Percentiles rank a stretch among this genome's conserved stretches.
These are phyloP conservation scores for Phymastichus coffea DNA, from an alignment of 1,140 invertebrate genomes.

Conservation along the genomic window DNA sequence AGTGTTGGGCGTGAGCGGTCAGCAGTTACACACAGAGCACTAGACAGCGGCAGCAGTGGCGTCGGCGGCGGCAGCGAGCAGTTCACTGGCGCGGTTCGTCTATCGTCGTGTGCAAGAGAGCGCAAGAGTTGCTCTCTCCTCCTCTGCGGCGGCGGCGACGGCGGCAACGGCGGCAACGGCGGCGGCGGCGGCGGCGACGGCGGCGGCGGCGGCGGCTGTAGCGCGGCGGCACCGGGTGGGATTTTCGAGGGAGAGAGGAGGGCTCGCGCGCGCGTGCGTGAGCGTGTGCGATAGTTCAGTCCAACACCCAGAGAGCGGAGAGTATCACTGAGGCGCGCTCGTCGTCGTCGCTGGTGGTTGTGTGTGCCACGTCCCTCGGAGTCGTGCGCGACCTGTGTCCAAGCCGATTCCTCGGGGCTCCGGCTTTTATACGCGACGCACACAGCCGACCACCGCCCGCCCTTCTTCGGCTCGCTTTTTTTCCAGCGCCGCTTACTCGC, in stretches of 20 bases:
- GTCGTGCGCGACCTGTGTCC: too few species aligned
- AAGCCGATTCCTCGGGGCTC: slow-evolving; percentile 48
- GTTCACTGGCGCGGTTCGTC: neutral
- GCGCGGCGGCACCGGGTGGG: neutral
- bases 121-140: too few species aligned
- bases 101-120: too few species aligned
- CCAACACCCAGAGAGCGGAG: too few species aligned
- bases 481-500: neutral
- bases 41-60: neutral
- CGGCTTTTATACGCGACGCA: too few species aligned
- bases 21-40: too few species aligned
- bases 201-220: neutral
- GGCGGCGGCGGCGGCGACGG: neutral
- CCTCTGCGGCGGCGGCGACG: too few species aligned
- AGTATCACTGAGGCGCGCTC: too few species aligned
- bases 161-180: neutral
- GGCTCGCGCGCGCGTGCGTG: neutral
- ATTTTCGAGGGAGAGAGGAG: neutral
- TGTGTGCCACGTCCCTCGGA: too few species aligned
- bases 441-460: slow-evolving; percentile 50
- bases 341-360: too few species aligned
- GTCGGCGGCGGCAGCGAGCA: neutral
- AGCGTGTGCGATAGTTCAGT: slow-evolving; percentile 43
- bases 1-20: too few species aligned
- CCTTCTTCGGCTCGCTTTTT: slow-evolving; percentile 8